Conservation (phyloP, 1,140 invertebrate genomes). For the Trinorchestia longiramus region DNA sequence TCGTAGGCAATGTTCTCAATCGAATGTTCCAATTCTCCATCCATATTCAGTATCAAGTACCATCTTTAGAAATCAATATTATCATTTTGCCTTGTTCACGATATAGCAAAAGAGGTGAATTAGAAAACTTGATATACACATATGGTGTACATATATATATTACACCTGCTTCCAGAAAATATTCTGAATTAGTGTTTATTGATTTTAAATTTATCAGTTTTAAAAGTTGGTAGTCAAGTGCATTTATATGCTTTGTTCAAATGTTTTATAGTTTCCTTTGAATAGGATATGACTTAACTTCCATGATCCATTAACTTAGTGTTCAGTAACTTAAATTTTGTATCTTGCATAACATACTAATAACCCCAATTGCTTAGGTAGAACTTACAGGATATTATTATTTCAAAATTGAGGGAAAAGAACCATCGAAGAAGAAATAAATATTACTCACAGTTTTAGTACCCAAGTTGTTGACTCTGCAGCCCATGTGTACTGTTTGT, state of each 20-base stretch:
- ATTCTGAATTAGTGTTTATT: background rate
- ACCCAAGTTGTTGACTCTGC: conserved; percentile 66
- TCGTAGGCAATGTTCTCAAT: background rate
- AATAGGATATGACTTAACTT: background rate
- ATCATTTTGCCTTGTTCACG: background rate
- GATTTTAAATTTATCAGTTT: too few relatives aligned
- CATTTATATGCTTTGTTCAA: too few relatives aligned
- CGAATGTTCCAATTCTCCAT: background rate
- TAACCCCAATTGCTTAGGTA: background rate
- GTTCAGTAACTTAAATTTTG: background rate
- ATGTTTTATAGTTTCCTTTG: background rate
- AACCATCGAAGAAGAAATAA: background rate
- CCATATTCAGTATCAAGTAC: background rate
- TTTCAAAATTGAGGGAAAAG: background rate
- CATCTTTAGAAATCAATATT: background rate
- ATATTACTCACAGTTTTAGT: conserved; percentile 64
- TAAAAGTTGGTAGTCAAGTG: too few relatives aligned
- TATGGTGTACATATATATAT: background rate
- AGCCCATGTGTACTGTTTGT: conserved; percentile 65
- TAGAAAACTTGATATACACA: background rate
- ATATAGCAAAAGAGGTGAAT: background rate
- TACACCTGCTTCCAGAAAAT: background rate
- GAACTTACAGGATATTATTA: background rate
- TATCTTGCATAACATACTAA: background rate
- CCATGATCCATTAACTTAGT: background rate